phyloP scores from a whole-genome alignment of 2,888 invertebrate genomes.

The Patella depressa region DNA sequence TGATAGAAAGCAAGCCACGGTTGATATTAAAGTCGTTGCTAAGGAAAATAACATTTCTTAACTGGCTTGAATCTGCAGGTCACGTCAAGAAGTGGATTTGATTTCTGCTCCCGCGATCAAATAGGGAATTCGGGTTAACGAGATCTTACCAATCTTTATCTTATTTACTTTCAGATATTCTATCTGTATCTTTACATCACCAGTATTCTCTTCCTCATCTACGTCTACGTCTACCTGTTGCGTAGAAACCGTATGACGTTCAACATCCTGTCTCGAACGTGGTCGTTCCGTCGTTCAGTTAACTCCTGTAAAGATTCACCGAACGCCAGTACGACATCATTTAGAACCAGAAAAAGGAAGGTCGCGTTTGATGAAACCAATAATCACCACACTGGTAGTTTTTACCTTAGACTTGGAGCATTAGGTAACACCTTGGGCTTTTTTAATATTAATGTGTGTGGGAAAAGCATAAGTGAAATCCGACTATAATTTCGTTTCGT shows the following conservation, averaged over 20 bases:
- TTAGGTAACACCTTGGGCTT: constrained; percentile 17
- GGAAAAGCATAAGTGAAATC: too few species aligned
- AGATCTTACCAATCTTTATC: too few species aligned
- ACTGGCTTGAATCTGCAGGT: too few species aligned
- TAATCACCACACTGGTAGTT: constrained; percentile 29
- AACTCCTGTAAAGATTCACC: background rate
- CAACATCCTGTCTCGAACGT: constrained; percentile 9
- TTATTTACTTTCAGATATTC: constrained; percentile 37
- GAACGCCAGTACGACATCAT: background rate
- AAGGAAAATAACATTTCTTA: too few species aligned
- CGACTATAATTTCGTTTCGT: too few species aligned
- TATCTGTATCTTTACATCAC: constrained; percentile 46
- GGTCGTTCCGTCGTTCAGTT: constrained; percentile 11
- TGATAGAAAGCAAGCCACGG: too few species aligned
- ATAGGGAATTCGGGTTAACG: too few species aligned
- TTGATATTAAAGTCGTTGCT: too few species aligned
- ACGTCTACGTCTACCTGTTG: constrained; percentile 45
- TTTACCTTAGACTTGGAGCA: constrained; percentile 34
- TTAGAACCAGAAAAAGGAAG: constrained; percentile 2
- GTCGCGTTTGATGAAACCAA: constrained; percentile 19
- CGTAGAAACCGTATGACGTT: constrained; percentile 21
- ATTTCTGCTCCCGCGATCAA: too few species aligned
- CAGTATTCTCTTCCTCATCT: constrained; percentile 43
- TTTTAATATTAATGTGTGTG: too few species aligned
- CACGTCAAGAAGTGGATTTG: too few species aligned